Conservation (phyloP, 2,113 vertebrate genomes). For the Microtus ochrogaster region DNA sequence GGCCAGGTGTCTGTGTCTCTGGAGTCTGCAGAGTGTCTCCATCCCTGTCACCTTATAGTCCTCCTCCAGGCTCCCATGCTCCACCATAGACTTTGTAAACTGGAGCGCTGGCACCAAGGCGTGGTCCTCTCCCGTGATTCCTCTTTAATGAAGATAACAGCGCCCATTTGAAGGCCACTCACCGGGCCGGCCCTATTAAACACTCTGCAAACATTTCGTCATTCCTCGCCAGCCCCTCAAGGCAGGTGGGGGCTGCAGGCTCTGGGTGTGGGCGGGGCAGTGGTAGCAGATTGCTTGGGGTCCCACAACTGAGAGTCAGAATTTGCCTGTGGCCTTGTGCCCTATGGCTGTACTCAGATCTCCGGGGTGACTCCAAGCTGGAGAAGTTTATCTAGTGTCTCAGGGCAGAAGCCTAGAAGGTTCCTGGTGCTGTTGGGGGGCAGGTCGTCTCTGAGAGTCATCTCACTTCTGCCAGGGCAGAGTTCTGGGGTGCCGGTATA, state of each 20-base stretch:
- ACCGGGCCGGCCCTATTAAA: neutral
- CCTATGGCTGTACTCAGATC: neutral
- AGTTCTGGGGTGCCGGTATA: fast-evolving
- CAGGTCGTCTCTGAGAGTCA: neutral
- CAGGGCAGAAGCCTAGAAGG: neutral
- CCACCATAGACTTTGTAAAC: neutral
- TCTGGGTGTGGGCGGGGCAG: neutral
- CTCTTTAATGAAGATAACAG: neutral
- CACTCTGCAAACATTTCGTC: neutral
- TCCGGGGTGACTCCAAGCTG: neutral
- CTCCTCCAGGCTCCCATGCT: neutral
- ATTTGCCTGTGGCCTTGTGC: neutral
- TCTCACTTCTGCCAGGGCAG: neutral
- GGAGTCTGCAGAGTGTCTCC: neutral
- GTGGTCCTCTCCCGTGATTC: neutral
- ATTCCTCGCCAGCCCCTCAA: neutral
- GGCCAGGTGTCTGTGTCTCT: neutral
- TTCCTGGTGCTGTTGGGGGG: neutral
- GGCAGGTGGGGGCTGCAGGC: neutral
- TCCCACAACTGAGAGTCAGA: neutral
- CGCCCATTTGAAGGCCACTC: neutral
- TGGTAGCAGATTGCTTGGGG: neutral
- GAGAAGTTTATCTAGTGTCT: neutral
- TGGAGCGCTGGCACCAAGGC: fast-evolving
- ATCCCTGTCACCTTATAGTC: neutral